A percentile compares a stretch with the other conserved stretches of the same genome.
Conservation (phyloP, 2,888 invertebrate species). For the Clitarchus hookeri region DNA sequence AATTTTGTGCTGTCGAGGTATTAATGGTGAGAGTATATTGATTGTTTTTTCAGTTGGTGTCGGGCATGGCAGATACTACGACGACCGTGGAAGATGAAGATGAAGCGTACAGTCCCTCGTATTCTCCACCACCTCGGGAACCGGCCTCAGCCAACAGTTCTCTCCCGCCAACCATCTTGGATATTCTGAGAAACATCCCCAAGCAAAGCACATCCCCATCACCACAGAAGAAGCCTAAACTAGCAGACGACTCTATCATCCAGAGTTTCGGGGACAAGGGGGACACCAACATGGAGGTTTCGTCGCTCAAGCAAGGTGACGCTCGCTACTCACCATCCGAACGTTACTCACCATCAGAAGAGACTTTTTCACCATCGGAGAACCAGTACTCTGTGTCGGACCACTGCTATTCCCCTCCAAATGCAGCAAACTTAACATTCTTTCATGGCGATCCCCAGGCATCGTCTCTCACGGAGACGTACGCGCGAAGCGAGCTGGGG, state of each 20-base stretch:
- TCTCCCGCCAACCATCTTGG: neutral
- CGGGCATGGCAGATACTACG: neutral
- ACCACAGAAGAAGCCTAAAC: conserved; percentile 1
- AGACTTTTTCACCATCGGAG: neutral
- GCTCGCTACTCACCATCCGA: neutral
- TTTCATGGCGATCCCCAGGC: neutral
- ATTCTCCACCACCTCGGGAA: conserved; percentile 57
- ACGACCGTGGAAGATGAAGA: conserved; percentile 50
- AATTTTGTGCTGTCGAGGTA: too few relatives aligned
- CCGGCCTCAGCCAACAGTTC: conserved; percentile 48
- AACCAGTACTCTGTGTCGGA: neutral
- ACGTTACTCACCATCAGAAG: neutral
- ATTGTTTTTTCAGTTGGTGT: conserved; percentile 20
- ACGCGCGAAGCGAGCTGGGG: neutral
- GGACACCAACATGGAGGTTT: neutral
- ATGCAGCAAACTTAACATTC: neutral
- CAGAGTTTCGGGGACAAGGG: neutral
- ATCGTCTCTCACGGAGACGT: neutral
- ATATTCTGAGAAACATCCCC: neutral
- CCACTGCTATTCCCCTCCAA: neutral
- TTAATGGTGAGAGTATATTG: too few relatives aligned
- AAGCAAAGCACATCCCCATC: neutral
- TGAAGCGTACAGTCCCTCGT: conserved; percentile 69
- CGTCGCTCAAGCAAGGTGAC: neutral
- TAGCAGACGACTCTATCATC: neutral